Evolutionary conservation across 2,113 vertebrate species (phyloP).

Genomic region (Pimephales promelas): DNA sequence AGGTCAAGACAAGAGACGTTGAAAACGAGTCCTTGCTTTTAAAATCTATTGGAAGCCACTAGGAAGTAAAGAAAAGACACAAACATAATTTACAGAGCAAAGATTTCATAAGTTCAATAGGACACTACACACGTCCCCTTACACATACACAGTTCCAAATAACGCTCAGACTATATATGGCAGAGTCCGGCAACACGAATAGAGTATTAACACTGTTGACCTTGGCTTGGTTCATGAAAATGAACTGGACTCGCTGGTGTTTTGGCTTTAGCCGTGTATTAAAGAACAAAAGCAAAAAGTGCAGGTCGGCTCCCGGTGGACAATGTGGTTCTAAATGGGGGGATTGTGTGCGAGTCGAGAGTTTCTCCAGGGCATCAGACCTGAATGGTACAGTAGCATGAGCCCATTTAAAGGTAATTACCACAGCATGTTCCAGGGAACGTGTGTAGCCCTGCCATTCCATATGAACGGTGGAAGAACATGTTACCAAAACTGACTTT

Average conservation of each 20-base stretch:
- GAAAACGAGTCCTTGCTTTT: neutral
- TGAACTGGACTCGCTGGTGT: slow-evolving; percentile 33
- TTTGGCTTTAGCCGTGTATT: slow-evolving; percentile 20
- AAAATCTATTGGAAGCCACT: neutral
- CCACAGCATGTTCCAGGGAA: slow-evolving; percentile 37
- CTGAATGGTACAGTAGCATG: slow-evolving; percentile 32
- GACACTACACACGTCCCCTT: neutral
- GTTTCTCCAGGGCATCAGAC: slow-evolving; percentile 44
- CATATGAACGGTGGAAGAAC: slow-evolving; percentile 13
- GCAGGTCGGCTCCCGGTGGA: slow-evolving; percentile 35
- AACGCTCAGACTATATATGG: neutral
- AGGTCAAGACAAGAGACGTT: neutral
- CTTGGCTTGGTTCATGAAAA: slow-evolving; percentile 66
- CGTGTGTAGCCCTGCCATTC: slow-evolving; percentile 34
- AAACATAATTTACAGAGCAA: neutral
- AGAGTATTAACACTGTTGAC: slow-evolving; percentile 68
- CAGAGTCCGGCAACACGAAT: slow-evolving; percentile 42
- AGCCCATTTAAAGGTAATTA: slow-evolving; percentile 52
- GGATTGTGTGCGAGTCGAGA: slow-evolving; percentile 35
- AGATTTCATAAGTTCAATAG: neutral
- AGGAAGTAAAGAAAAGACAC: neutral
- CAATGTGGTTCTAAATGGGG: slow-evolving; percentile 37
- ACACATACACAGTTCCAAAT: slow-evolving; percentile 6
- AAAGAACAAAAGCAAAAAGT: slow-evolving; percentile 19
- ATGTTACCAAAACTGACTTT: slow-evolving; percentile 33